These are phyloP conservation scores for Scarus forsteni DNA, from an alignment of 2,797 vertebrate species.

Conservation along the genomic window DNA sequence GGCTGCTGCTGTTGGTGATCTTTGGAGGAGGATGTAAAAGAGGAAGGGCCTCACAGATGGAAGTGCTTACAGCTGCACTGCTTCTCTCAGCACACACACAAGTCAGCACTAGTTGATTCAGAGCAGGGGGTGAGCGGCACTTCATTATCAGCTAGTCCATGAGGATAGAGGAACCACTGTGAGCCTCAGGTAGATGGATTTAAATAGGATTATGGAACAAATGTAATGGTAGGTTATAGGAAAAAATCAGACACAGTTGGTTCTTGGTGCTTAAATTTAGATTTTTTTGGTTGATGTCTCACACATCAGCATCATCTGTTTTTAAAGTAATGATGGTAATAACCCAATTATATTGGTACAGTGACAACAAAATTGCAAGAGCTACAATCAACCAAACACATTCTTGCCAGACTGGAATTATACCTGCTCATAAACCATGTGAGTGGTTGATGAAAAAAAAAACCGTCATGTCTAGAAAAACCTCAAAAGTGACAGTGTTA, in stretches of 20 bases:
- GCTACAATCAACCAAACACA: no score
- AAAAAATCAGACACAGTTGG: slow-evolving; percentile 28
- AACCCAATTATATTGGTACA: no score
- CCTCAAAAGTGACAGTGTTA: no score
- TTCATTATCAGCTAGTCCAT: slow-evolving; percentile 23
- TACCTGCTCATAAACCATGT: no score
- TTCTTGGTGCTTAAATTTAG: no score
- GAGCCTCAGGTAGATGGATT: slow-evolving; percentile 33
- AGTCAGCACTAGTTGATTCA: slow-evolving; percentile 25
- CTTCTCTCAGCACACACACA: slow-evolving; percentile 24
- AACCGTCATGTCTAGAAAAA: no score
- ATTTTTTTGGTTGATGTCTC: no score
- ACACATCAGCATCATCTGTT: no score
- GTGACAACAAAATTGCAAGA: no score
- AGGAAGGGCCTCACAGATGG: slow-evolving; percentile 60
- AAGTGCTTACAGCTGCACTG: slow-evolving; percentile 24
- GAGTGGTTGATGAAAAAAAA: no score
- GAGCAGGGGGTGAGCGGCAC: neutral
- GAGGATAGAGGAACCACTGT: slow-evolving; percentile 35
- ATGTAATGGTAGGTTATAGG: slow-evolving; percentile 8
- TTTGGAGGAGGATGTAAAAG: slow-evolving; percentile 65
- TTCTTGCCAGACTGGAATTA: no score
- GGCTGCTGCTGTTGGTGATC: slow-evolving; percentile 26
- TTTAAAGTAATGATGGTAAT: no score
- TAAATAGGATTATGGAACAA: slow-evolving; percentile 19